Base-by-base conservation (phyloP, 2,888 invertebrate genomes). In the Microctonus aethiopoides region DNA sequence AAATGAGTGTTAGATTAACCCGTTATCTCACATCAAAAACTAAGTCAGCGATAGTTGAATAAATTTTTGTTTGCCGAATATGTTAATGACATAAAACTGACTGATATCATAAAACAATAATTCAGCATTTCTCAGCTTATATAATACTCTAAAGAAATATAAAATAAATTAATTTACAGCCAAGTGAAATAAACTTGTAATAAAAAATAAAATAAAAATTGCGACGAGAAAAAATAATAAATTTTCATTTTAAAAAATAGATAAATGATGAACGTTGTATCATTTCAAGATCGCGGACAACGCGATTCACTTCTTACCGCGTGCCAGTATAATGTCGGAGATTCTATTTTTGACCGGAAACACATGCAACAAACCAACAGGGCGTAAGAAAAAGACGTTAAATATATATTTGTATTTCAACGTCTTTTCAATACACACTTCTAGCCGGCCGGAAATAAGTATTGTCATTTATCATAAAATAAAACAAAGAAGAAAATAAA, bases 261-360 rank as follows among this genome's bases (percentile, higher is more conserved):
- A 34, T 13, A 32, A 34, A 29, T 29, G 7, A 29, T 29, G 7
- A 34, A 34, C n/a, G 34, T 9, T 9, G 34, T 32, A 56, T 67
- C 26, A 68, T 68, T 68, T 61, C 51, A 68, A 39, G 52, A 39
- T 26, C 61, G 22, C 13, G 24, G 26, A 32, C n/a, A 46, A n/a
- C 3, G 22, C 3, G 22, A 29, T 61, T 56, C 26, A 39, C 24
- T 36, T 61, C 29, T n/a, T 16, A 26, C 10, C n/a, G 11, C 56
- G 13, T 26, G 56, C 24, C 3, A 4, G 13, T 26, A 56, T 56
- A 56, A 4, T 9, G 7, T n/a, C 51, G 39, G 54, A 20, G 34
- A 60, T 26, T 67, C 52, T 61, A 68, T 68, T 68, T 61, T 68
- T 52, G 52, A 61, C 61, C 61, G 54, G 61, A 62, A 68, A 68